Percentiles rank a stretch among this genome's conserved stretches.
These are phyloP conservation scores for Lanius ludovicianus DNA, from an alignment of 2,113 vertebrate genomes.

Conservation along the genomic window DNA sequence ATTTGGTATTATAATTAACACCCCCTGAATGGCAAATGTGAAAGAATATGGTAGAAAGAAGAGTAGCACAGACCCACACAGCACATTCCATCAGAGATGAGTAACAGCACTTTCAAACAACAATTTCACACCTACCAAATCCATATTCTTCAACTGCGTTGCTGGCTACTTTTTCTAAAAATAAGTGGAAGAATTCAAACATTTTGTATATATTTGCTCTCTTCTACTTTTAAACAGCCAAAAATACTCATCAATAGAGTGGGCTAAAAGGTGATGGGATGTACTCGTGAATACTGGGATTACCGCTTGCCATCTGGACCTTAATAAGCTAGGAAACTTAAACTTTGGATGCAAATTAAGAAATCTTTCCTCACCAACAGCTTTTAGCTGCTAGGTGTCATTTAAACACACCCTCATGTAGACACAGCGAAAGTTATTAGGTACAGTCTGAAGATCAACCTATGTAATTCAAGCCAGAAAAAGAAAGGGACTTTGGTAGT, in stretches of 20 bases:
- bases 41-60: background rate
- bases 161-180: background rate
- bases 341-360: background rate
- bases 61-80: background rate
- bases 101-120: background rate
- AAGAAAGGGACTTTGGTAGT: background rate
- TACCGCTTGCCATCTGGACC: background rate
- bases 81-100: background rate
- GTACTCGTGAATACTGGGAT: background rate
- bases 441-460: background rate
- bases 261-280: background rate
- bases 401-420: background rate
- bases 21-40: fast-evolving
- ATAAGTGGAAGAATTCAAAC: background rate
- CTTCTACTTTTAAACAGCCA: background rate
- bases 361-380: background rate
- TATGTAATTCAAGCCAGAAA: background rate
- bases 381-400: background rate
- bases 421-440: background rate
- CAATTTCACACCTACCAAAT: background rate
- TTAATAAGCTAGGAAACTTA: background rate
- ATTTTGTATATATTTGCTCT: background rate
- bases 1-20: background rate
- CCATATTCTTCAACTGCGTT: background rate
- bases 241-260: background rate